Evolutionary conservation across 2,113 vertebrate genomes (phyloP), one percentile per base, ranked within the genome.

Genomic region (Ceyx cyanopectus): DNA sequence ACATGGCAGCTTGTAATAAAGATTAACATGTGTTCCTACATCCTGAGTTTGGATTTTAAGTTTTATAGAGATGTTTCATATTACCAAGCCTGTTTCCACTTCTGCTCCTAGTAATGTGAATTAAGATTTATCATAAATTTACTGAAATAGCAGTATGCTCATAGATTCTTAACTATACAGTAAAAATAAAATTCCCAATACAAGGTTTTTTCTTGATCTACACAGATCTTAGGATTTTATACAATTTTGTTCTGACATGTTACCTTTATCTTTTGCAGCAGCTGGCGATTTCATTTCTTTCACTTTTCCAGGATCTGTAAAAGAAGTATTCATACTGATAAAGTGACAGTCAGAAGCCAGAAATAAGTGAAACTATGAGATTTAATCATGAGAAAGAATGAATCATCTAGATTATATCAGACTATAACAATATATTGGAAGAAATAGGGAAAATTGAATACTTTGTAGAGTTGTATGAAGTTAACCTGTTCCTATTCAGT

Each of bases 261-360:
- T 96, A 96, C 95, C 94, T 95, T 87, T 96, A 22, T 87, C 32
- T 81, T 92, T 95, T 21, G 27, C 30, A 51, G 67, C 37, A 80
- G 58, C 58, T 79, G 70, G 32, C 85, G 81, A 46, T 77, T 95
- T 94, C 15, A 66, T 21, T 34, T 92, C 91, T 89, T 92, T 88
- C 32, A 89, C 94, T 81, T 90, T 95, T 77, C 91, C 93, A 80
- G 92, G 82, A 48, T 96, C 89, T 93, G 54, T 50, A 78, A 93
- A 87, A 61, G 22, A 92, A 46, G 30, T 17, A 60, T 70, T 86
- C 40, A 45, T 21, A 81, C 6, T 0, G 2, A 75, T 67, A 29
- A 73, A 51, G 21, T 53, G 24, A 41, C 24, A 46, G 26, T 67
- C 73, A 81, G 69, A 67, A 81, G 10, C 9, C 43, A 69, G 12